phyloP scores from a whole-genome alignment of 1,140 invertebrate species.

The Halesus radiatus region DNA sequence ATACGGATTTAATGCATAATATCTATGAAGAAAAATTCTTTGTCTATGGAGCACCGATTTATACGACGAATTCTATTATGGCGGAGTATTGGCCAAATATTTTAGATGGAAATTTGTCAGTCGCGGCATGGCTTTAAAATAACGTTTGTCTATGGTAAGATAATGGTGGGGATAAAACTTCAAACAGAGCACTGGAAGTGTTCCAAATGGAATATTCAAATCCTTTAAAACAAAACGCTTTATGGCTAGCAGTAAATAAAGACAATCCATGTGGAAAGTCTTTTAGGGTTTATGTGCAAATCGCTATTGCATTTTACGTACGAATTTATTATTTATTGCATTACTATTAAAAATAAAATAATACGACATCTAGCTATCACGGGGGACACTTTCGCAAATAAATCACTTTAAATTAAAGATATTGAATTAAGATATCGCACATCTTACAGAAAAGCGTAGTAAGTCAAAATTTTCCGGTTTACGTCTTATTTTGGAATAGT shows the following conservation, averaged over 20 bases:
- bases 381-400: constrained; percentile 7
- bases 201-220: constrained; percentile 41
- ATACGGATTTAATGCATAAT: too few species aligned
- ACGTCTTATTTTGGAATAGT: too few species aligned
- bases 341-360: background rate
- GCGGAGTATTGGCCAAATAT: too few species aligned
- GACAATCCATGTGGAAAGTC: constrained; percentile 7
- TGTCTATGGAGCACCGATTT: too few species aligned
- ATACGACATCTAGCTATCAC: too few species aligned
- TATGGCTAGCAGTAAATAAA: constrained; percentile 31
- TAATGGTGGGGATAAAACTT: constrained; percentile 35
- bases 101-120: constrained; percentile 7
- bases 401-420: background rate
- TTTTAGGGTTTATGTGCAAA: background rate
- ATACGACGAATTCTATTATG: too few species aligned
- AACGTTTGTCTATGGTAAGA: constrained; percentile 29
- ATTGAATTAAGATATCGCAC: too few species aligned
- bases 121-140: constrained; percentile 8
- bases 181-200: constrained; percentile 37
- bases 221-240: constrained; percentile 39
- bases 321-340: background rate
- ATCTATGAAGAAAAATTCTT: too few species aligned
- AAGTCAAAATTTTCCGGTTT: too few species aligned
- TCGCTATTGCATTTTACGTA: background rate
- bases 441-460: too few species aligned